phyloP scores from a whole-genome alignment of 2,797 vertebrate species.

The Periophthalmus magnuspinnatus region DNA sequence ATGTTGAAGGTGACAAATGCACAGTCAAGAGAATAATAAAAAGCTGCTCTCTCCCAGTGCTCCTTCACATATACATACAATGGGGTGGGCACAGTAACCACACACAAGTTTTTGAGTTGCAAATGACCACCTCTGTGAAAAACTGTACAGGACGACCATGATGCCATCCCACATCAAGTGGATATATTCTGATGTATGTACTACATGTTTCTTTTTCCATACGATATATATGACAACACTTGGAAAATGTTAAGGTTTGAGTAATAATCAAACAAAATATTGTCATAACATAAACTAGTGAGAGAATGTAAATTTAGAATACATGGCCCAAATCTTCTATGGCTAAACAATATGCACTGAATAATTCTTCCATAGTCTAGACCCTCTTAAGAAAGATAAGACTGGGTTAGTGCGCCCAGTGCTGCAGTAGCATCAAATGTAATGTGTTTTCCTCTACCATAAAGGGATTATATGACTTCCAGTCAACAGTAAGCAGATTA shows the following conservation, averaged over 20 bases:
- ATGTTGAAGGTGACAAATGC: background rate
- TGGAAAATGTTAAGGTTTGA: background rate
- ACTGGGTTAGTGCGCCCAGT: conserved; percentile 40
- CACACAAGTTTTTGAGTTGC: too few species aligned
- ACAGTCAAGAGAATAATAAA: background rate
- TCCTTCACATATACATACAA: too few species aligned
- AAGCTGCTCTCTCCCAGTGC: too few species aligned
- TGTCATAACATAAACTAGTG: background rate
- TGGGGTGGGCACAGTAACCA: background rate
- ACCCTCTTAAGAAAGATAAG: conserved; percentile 22
- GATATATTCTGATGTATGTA: background rate
- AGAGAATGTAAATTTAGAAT: background rate
- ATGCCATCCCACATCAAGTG: background rate
- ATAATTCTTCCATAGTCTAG: conserved; percentile 11
- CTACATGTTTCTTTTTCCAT: background rate
- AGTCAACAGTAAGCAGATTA: conserved; percentile 74
- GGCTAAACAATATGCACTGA: background rate
- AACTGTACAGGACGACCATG: background rate
- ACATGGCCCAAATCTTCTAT: background rate
- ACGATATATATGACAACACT: background rate
- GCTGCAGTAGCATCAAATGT: conserved; percentile 51
- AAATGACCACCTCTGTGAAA: too few species aligned
- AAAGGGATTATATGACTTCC: conserved; percentile 69
- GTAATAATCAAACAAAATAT: background rate
- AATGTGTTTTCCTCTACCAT: conserved; percentile 62